Evolutionary conservation across 2,888 invertebrate species (phyloP).

Genomic region (Labia minor): DNA sequence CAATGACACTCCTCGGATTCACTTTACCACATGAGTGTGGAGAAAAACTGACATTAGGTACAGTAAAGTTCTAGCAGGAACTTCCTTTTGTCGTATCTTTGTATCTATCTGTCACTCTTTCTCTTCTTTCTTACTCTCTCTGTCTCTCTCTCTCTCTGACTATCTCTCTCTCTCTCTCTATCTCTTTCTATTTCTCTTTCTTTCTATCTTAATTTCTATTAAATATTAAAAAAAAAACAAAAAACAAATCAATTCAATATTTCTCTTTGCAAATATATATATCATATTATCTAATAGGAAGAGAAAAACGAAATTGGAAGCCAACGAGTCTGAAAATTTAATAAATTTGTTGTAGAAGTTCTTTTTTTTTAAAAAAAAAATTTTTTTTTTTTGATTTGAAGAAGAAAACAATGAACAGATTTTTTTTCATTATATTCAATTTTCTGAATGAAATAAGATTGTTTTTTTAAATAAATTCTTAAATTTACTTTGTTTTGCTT

Average conservation of each 20-base stretch:
- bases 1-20: slow-evolving; percentile 50
- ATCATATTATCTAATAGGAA: background rate
- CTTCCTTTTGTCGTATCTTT: slow-evolving; percentile 26
- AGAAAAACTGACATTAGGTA: slow-evolving; percentile 52
- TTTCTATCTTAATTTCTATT: too few species aligned
- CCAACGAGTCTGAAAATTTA: background rate
- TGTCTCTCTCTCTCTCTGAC: background rate
- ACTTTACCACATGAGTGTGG: slow-evolving; percentile 51
- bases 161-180: background rate
- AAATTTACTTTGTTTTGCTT: too few species aligned
- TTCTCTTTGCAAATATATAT: background rate
- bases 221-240: background rate
- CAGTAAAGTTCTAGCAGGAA: slow-evolving; percentile 31
- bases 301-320: slow-evolving; percentile 9
- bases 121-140: slow-evolving; percentile 14
- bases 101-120: background rate
- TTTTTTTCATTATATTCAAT: too few species aligned
- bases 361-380: too few species aligned
- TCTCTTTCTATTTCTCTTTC: too few species aligned
- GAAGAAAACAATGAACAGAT: too few species aligned
- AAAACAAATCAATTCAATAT: background rate
- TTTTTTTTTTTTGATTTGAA: too few species aligned
- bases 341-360: background rate
- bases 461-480: too few species aligned
- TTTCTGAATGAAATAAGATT: too few species aligned